These are phyloP conservation scores for Alviniconcha strummeri DNA, from an alignment of 2,888 invertebrate species.

Conservation along the genomic window DNA sequence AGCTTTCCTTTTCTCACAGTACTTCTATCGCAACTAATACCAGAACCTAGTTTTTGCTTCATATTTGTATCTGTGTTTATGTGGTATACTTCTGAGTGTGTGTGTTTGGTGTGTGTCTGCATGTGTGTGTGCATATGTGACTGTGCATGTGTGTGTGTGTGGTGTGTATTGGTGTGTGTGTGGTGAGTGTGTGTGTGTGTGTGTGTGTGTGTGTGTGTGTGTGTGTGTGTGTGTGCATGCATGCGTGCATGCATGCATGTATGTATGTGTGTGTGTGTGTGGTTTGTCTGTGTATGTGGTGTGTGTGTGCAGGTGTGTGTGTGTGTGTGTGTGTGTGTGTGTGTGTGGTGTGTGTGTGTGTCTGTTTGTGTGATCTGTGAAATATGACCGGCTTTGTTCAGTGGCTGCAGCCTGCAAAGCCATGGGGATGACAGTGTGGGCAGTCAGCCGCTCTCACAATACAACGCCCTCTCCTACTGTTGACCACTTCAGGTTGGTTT, in stretches of 20 bases:
- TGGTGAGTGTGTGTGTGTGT: background rate
- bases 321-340: too few relatives aligned
- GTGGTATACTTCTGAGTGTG: too few relatives aligned
- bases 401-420: slow-evolving; percentile 64
- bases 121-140: background rate
- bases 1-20: too few relatives aligned
- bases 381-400: too few relatives aligned
- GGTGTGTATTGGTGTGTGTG: background rate
- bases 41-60: too few relatives aligned
- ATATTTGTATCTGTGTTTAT: too few relatives aligned
- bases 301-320: too few relatives aligned
- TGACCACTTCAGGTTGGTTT: slow-evolving; percentile 41
- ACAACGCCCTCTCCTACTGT: slow-evolving; percentile 25
- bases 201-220: slow-evolving; percentile 20
- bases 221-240: background rate
- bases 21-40: too few relatives aligned
- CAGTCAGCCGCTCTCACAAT: slow-evolving; percentile 43
- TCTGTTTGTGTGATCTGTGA: too few relatives aligned
- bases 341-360: too few relatives aligned
- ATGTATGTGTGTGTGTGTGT: slow-evolving; percentile 12
- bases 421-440: slow-evolving; percentile 75
- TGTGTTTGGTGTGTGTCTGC: too few relatives aligned
- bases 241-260: background rate
- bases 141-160: background rate
- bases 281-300: background rate